Base-by-base conservation (phyloP, 2,797 vertebrate species). In the Rhinichthys osculus region DNA sequence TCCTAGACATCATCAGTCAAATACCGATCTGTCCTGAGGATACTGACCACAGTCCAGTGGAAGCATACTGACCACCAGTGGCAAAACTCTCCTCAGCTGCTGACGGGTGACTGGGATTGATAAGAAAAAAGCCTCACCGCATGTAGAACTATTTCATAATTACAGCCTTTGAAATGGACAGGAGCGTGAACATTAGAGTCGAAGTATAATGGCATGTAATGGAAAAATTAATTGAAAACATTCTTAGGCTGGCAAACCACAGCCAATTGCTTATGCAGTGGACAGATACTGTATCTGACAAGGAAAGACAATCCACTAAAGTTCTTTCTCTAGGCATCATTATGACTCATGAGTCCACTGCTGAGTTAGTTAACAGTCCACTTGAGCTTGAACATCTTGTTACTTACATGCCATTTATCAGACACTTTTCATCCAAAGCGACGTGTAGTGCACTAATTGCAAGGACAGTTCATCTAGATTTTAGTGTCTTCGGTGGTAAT, bases 371-470 rank as follows among this genome's bases (percentile, higher is more conserved):
- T 77, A 84, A 66, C 82, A 64, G 71, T 64, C 71, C 71, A 66
- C 73, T 83, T 77, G 72, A 77, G 44, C 82, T 84, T 57, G 35
- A 78, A 78, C 64, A 77, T 76, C 82, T 84, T 76, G 72, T 77
- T 66, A 57, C 59, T 77, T 30, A 54, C 62, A 57, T 78, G 35
- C 52, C 74, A 78, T 84, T 84, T 78, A 67, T 78, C 47, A 77
- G 62, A 84, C 47, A 69, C 33, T 21, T 57, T 84, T 84, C 42
- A 40, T 84, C 62, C 72, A 21, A 57, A 30, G 74, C 6, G 19
- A 54, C 1, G 8, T 13, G 59, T 33, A n/a, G 73, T 14, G 17
- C 35, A 78, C 47, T 78, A 69, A 84, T 78, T 78, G 35, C 10
- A 27, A 33, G 10, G 35, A 70, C 66, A 78, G 81, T 44, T 78